phyloP scores from a whole-genome alignment of 2,113 vertebrate species.

The Heterochromis multidens region DNA sequence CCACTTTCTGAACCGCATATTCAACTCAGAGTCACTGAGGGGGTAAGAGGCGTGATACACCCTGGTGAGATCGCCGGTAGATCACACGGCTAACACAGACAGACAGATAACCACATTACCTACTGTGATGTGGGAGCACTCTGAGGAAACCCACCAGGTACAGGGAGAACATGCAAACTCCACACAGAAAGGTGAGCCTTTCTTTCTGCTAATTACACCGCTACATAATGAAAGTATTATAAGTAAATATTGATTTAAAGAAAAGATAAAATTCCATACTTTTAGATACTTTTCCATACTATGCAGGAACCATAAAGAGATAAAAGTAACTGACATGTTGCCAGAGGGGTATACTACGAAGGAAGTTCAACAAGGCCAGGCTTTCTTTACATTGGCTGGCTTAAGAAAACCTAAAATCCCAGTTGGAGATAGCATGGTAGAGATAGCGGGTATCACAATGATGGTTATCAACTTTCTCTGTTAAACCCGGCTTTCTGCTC shows the following conservation, averaged over 20 bases:
- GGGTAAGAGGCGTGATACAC: too few species aligned
- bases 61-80: too few species aligned
- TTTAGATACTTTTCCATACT: neutral
- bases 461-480: neutral
- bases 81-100: too few species aligned
- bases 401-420: neutral
- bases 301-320: neutral
- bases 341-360: too few species aligned
- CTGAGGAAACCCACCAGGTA: too few species aligned
- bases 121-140: too few species aligned
- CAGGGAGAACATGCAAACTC: too few species aligned
- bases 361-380: neutral
- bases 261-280: neutral
- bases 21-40: too few species aligned
- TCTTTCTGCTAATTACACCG: neutral
- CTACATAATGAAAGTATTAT: neutral
- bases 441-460: neutral
- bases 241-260: neutral
- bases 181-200: neutral
- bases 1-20: neutral
- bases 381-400: neutral
- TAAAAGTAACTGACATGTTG: neutral
- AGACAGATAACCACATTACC: too few species aligned
- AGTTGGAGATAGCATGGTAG: neutral
- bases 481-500: neutral